A percentile compares a stretch with the other conserved stretches of the same genome.
Evolutionary conservation across 2,888 invertebrate species (phyloP).

Genomic region (Tryphoninae sp.): DNA sequence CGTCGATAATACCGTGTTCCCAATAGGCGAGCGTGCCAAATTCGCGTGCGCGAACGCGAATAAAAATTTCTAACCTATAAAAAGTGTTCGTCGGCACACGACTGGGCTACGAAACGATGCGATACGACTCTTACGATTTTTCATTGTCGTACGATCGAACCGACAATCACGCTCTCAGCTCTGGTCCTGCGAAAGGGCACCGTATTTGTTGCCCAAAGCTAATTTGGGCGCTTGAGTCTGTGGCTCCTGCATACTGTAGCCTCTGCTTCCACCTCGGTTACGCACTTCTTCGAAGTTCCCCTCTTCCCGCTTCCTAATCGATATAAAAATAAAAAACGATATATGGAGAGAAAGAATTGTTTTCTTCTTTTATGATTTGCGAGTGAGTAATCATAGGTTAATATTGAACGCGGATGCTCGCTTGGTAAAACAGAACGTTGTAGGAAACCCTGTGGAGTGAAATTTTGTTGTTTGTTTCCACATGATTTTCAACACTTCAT

Average conservation of each 20-base stretch:
- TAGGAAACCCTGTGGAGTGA: not conserved
- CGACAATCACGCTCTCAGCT: constrained; percentile 79
- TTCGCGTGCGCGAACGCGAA: constrained; percentile 50
- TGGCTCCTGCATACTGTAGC: constrained; percentile 81
- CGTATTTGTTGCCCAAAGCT: constrained; percentile 85
- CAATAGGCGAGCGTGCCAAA: constrained; percentile 25
- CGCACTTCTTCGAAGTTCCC: constrained; percentile 85
- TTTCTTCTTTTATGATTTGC: not conserved
- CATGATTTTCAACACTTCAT: too few relatives aligned
- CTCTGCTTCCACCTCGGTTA: constrained; percentile 83
- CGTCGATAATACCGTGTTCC: not conserved
- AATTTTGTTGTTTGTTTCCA: not conserved
- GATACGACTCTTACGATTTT: constrained; percentile 77
- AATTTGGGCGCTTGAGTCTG: constrained; percentile 83
- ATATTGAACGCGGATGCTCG: constrained; percentile 15
- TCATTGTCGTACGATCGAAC: constrained; percentile 70
- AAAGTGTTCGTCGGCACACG: constrained; percentile 73
- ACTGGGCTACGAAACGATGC: constrained; percentile 79
- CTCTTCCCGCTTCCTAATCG: constrained; percentile 82
- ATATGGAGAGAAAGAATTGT: not conserved
- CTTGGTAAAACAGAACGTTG: not conserved
- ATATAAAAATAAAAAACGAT: constrained; percentile 1
- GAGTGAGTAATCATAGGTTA: not conserved
- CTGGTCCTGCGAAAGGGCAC: constrained; percentile 84
- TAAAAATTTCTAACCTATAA: constrained; percentile 69